Conservation (phyloP, 2,113 vertebrate genomes). For the Lamprologus tigripictilis region DNA sequence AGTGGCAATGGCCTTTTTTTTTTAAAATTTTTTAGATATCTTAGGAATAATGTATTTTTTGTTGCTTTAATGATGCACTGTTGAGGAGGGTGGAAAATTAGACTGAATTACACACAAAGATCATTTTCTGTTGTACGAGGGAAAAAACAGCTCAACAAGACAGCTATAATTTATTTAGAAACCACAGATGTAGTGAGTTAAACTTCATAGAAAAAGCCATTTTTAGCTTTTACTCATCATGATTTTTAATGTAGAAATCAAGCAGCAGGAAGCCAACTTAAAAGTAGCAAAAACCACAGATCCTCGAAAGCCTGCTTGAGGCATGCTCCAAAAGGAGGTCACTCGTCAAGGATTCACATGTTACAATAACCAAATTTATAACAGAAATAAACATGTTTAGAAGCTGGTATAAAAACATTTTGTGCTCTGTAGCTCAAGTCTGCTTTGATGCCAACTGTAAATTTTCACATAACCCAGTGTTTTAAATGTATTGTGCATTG, state of each 20-base stretch:
- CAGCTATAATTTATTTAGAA: background rate
- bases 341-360: background rate
- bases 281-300: background rate
- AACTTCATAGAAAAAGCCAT: background rate
- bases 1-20: background rate
- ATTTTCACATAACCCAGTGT: background rate
- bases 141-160: background rate
- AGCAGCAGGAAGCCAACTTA: background rate
- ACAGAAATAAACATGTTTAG: background rate
- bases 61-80: background rate
- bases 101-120: background rate
- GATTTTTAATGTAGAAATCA: background rate
- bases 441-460: background rate
- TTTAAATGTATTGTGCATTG: background rate
- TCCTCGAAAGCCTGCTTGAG: background rate
- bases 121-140: background rate
- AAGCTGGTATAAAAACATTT: background rate
- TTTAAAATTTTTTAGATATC: rapidly evolving
- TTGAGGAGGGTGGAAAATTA: background rate
- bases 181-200: background rate
- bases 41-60: background rate
- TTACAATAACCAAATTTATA: background rate
- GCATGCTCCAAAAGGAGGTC: background rate
- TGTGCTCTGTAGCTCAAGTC: background rate
- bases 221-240: background rate